Evolutionary conservation across 2,797 vertebrate species (phyloP).

Genomic region (Hemitrygon akajei): DNA sequence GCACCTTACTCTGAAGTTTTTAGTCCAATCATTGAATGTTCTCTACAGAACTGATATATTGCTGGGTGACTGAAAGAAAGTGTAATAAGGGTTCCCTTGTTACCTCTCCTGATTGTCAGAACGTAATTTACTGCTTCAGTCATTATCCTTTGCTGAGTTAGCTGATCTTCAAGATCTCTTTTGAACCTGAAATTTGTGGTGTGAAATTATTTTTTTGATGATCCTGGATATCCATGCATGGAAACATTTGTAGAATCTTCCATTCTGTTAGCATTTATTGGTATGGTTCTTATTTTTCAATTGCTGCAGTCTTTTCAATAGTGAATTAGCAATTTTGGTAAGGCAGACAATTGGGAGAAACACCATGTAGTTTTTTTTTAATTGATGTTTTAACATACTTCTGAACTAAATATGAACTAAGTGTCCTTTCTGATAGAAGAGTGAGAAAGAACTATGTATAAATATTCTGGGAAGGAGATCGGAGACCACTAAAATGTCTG

Average conservation of each 20-base stretch:
- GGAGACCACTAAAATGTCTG: no score
- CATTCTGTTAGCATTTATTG: not conserved
- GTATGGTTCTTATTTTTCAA: not conserved
- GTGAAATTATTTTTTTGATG: not conserved
- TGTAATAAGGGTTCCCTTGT: not conserved
- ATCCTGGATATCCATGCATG: not conserved
- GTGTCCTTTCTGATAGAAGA: no score
- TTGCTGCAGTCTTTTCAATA: not conserved
- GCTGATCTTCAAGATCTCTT: no score
- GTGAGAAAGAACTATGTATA: no score
- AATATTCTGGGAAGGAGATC: no score
- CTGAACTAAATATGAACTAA: no score
- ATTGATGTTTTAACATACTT: no score
- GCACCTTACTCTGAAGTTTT: not conserved
- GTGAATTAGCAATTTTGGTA: not conserved
- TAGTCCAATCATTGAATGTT: not conserved
- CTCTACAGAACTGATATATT: not conserved
- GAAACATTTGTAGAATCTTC: not conserved
- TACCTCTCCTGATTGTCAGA: not conserved
- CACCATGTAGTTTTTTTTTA: not conserved
- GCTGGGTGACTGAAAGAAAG: not conserved
- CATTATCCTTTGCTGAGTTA: no score
- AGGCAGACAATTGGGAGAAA: not conserved
- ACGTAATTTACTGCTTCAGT: no score
- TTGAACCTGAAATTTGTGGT: no score